A percentile compares a stretch with the other conserved stretches of the same genome.
phyloP scores from a whole-genome alignment of 2,888 invertebrate species.

The Miltochrista miniata region DNA sequence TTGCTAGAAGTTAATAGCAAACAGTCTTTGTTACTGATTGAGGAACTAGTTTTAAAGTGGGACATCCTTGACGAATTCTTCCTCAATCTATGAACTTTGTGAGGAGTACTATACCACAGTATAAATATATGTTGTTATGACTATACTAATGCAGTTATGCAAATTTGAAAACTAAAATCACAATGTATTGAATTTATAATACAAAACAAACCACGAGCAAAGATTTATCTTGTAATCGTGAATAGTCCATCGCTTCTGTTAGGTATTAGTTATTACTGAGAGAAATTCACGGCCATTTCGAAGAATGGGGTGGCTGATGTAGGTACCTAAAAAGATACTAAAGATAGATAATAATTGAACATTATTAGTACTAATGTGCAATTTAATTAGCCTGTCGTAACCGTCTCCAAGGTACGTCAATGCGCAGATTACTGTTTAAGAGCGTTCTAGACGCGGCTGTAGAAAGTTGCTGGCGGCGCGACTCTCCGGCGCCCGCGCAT shows the following conservation, averaged over 20 bases:
- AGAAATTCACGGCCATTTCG: constrained; percentile 36
- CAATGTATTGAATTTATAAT: constrained; percentile 4
- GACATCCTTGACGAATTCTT: constrained; percentile 4
- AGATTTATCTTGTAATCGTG: constrained; percentile 3
- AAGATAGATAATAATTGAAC: constrained; percentile 38
- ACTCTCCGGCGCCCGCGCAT: constrained; percentile 76
- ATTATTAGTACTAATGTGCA: constrained; percentile 69
- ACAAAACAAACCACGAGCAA: constrained; percentile 2
- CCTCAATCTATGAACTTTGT: neutral
- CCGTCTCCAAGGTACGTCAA: constrained; percentile 77
- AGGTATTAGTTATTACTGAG: constrained; percentile 12
- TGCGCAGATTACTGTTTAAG: constrained; percentile 81
- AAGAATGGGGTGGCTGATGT: constrained; percentile 40
- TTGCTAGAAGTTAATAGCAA: neutral
- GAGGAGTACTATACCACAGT: too few relatives aligned
- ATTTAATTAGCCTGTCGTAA: constrained; percentile 78
- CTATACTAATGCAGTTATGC: constrained; percentile 4
- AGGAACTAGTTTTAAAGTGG: constrained; percentile 3
- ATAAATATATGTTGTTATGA: too few relatives aligned
- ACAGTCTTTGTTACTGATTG: neutral
- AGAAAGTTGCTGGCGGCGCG: constrained; percentile 83
- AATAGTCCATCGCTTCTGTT: constrained; percentile 6
- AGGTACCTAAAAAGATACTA: constrained; percentile 38
- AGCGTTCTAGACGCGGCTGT: constrained; percentile 79
- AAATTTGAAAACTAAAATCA: constrained; percentile 12